Evolutionary conservation across 2,113 vertebrate genomes (phyloP).

Genomic region (Caretta caretta): DNA sequence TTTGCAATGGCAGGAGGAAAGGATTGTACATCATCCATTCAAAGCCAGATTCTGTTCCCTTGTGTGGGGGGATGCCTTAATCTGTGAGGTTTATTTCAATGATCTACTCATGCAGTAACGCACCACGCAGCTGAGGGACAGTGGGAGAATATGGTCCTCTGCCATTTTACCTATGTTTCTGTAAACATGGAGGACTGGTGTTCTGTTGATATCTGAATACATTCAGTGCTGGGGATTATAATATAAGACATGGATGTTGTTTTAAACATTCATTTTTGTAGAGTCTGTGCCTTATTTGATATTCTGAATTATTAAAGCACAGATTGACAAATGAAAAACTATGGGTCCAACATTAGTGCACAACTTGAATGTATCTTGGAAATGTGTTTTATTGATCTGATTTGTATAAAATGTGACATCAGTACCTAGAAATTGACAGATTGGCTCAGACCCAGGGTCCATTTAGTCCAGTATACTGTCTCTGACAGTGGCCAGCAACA

Average conservation of each 20-base stretch:
- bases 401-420: neutral
- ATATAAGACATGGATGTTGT: neutral
- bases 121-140: rapidly evolving
- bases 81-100: rapidly evolving
- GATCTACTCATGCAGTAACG: rapidly evolving
- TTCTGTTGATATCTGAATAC: neutral
- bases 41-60: neutral
- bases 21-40: rapidly evolving
- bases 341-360: neutral
- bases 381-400: neutral
- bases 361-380: neutral
- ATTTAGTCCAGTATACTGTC: rapidly evolving
- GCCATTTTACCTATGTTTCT: neutral
- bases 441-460: neutral
- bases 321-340: too few species aligned
- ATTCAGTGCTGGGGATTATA: neutral
- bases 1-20: neutral
- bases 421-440: neutral
- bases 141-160: neutral
- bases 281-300: rapidly evolving
- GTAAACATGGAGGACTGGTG: neutral
- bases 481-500: neutral
- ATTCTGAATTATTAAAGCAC: neutral
- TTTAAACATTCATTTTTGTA: neutral
- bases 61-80: neutral